Percentiles rank a stretch among this genome's conserved stretches.
phyloP scores from a whole-genome alignment of 2,797 vertebrate species.

The Carapus acus region DNA sequence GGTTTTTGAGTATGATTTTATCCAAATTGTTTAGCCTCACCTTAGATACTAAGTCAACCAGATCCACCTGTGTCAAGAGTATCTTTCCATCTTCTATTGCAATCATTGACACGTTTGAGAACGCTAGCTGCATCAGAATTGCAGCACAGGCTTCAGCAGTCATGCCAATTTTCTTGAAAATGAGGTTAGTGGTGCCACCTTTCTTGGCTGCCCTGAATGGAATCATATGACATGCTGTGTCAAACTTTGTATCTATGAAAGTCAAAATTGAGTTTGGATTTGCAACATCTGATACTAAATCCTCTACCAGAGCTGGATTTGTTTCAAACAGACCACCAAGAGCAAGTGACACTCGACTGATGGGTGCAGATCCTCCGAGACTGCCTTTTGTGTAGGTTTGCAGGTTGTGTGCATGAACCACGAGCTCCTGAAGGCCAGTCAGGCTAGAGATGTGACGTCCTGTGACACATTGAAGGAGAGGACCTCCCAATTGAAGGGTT shows the following conservation, averaged over 20 bases:
- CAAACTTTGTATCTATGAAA: constrained; percentile 45
- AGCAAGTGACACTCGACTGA: constrained; percentile 54
- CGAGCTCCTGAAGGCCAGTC: constrained; percentile 56
- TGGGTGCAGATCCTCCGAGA: constrained; percentile 40
- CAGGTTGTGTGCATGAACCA: constrained; percentile 61
- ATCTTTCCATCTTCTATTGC: constrained; percentile 52
- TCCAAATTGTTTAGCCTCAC: constrained; percentile 42
- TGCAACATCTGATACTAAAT: constrained; percentile 59
- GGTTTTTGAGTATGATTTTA: constrained; percentile 27
- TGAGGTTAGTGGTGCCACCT: constrained; percentile 36
- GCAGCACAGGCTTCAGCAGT: constrained; percentile 15
- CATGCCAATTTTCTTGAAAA: constrained; percentile 47
- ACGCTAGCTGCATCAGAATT: neutral
- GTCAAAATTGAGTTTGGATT: constrained; percentile 56
- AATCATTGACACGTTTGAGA: constrained; percentile 31
- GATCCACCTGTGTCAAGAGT: neutral
- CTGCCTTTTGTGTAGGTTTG: constrained; percentile 51
- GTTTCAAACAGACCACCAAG: neutral
- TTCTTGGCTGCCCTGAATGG: neutral
- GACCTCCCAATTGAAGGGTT: constrained; percentile 65
- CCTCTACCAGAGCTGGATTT: neutral
- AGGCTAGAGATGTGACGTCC: constrained; percentile 67
- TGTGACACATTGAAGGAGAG: constrained; percentile 39
- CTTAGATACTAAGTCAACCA: neutral
- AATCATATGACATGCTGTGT: accelerated